Conservation (phyloP, 2,797 vertebrate species). For the Lacerta agilis region DNA sequence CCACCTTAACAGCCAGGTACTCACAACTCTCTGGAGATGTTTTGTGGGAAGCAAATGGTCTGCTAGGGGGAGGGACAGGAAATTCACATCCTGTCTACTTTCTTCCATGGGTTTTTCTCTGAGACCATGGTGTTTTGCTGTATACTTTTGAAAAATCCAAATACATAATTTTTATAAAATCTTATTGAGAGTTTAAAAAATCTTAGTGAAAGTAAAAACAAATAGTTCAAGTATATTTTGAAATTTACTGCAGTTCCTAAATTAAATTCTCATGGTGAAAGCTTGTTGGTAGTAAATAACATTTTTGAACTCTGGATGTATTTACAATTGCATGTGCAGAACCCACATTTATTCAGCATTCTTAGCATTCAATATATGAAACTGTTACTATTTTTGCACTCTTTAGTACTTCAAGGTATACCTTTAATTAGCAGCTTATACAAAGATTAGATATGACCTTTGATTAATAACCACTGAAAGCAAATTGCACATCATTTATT, state of each 20-base stretch:
- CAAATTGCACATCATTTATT: neutral
- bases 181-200: neutral
- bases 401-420: neutral
- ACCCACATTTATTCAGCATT: conserved; percentile 18
- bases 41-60: neutral
- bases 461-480: conserved; percentile 11
- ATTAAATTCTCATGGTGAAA: neutral
- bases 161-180: neutral
- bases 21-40: neutral
- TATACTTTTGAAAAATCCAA: neutral
- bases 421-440: neutral
- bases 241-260: neutral
- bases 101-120: neutral
- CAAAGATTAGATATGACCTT: neutral
- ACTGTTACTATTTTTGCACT: neutral
- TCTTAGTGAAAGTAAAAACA: neutral
- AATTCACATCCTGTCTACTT: neutral
- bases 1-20: neutral
- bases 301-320: neutral
- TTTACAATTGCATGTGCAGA: neutral
- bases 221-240: neutral
- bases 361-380: neutral
- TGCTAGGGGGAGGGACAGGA: neutral
- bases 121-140: neutral
- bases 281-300: neutral